phyloP scores from a whole-genome alignment of 1,140 invertebrate genomes.

The Mycetomoellerius zeteki region DNA sequence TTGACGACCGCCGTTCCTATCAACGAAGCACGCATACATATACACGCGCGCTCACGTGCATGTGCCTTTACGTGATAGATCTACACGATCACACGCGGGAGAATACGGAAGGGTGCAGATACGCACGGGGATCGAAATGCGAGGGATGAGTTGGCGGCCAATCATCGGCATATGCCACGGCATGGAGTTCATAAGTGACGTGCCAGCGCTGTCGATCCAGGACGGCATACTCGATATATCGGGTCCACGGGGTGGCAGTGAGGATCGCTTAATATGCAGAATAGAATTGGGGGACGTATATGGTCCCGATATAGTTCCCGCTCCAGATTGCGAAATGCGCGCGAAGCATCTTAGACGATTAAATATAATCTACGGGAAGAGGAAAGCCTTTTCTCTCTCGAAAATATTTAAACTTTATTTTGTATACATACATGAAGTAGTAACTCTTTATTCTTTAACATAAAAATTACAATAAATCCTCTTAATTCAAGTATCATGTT shows the following conservation, averaged over 20 bases:
- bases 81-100: slow-evolving; percentile 7
- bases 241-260: slow-evolving; percentile 70
- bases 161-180: slow-evolving; percentile 80
- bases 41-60: neutral
- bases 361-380: neutral
- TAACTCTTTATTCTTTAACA: neutral
- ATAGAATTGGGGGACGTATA: slow-evolving; percentile 69
- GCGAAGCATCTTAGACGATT: slow-evolving; percentile 43
- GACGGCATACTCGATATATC: slow-evolving; percentile 78
- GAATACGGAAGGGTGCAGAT: slow-evolving; percentile 67
- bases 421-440: neutral
- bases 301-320: slow-evolving; percentile 65
- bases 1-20: slow-evolving; percentile 64
- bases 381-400: neutral
- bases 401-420: neutral
- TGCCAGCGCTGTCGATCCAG: slow-evolving; percentile 77
- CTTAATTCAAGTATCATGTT: neutral
- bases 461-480: neutral
- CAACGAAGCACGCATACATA: slow-evolving; percentile 54
- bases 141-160: slow-evolving; percentile 74
- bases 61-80: neutral
- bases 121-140: slow-evolving; percentile 67
- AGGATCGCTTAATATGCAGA: slow-evolving; percentile 79
- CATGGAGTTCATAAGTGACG: slow-evolving; percentile 79
- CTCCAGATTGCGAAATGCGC: slow-evolving; percentile 44